Base-by-base conservation (phyloP, 2,888 invertebrate genomes). In the Charanyca ferruginea region DNA sequence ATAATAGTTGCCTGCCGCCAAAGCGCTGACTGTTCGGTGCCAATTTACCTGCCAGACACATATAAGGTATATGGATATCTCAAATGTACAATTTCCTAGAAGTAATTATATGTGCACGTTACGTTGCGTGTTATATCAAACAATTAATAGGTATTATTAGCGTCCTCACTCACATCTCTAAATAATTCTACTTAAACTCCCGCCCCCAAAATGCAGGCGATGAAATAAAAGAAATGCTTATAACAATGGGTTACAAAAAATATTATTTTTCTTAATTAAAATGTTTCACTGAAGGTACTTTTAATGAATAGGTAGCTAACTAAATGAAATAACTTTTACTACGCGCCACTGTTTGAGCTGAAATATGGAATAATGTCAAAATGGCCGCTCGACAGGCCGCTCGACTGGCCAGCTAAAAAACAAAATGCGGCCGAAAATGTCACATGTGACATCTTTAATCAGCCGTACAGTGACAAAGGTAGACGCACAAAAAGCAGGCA, bases 381-480 rank as follows among this genome's bases (percentile, higher is more conserved):
- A 44, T 63, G 44, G 20, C 64, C 35, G 22, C 5, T 25, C 7
- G 1, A 16, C 41, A 51, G 44, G 20, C 64, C 35, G 22, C 5
- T 25, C 7, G 1, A 16, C 41, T 13, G 44, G 32, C 28, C 47
- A 41, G 35, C 22, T 55, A 73, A 62, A 66, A 66, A 64, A 77
- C 41, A 66, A 69, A 74, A 67, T 49, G 65, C 45, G 44, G 32
- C 61, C 58, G 63, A 72, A 68, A 69, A 41, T 62, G 67, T 70
- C 60, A 62, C 62, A 58, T 59, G 55, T 70, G 69, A 66, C 73
- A 61, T 68, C 66, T 66, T 61, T 72, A 77, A 65, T 79, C 73
- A 68, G 71, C 80, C 80, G 84, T 79, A 78, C 63, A 38, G 20
- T 80, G 70, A 79, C 74, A 71, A 72, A 82, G 83, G 80, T 83